These are phyloP conservation scores for Zele albiditarsus DNA, from an alignment of 2,888 invertebrate species.

Conservation along the genomic window DNA sequence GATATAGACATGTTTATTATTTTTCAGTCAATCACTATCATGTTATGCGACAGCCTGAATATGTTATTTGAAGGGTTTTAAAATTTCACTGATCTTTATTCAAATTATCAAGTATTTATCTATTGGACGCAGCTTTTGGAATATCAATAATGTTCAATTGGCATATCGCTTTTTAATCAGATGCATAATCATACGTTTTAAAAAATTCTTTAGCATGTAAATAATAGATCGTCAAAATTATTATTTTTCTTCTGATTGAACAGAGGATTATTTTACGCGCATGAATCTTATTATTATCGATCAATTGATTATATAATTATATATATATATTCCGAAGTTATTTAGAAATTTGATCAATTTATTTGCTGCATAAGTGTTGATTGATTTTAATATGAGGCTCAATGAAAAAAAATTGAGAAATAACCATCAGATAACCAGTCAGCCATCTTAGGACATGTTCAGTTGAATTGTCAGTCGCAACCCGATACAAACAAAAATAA, in stretches of 20 bases:
- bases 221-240: slow-evolving; percentile 48
- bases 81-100: slow-evolving; percentile 52
- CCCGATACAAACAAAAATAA: slow-evolving; percentile 51
- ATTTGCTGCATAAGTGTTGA: slow-evolving; percentile 33
- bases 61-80: slow-evolving; percentile 49
- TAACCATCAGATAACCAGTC: neutral
- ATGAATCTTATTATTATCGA: slow-evolving; percentile 42
- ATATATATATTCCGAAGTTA: slow-evolving; percentile 44
- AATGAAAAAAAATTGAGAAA: slow-evolving; percentile 1
- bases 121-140: slow-evolving; percentile 22
- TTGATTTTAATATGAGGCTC: slow-evolving; percentile 43
- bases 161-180: slow-evolving; percentile 33
- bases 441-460: slow-evolving; percentile 11
- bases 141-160: slow-evolving; percentile 34
- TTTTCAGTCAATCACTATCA: slow-evolving; percentile 50
- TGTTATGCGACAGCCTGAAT: slow-evolving; percentile 50
- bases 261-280: slow-evolving; percentile 32
- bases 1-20: slow-evolving; percentile 61
- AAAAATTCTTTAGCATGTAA: slow-evolving; percentile 51
- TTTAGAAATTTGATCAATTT: slow-evolving; percentile 50
- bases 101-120: neutral
- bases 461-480: slow-evolving; percentile 12
- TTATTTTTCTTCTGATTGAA: slow-evolving; percentile 2
- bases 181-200: slow-evolving; percentile 40
- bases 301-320: slow-evolving; percentile 38